Conservation (phyloP, 64 coral and sea anemone genomes). For the Dendrophyllia cribrosa region DNA sequence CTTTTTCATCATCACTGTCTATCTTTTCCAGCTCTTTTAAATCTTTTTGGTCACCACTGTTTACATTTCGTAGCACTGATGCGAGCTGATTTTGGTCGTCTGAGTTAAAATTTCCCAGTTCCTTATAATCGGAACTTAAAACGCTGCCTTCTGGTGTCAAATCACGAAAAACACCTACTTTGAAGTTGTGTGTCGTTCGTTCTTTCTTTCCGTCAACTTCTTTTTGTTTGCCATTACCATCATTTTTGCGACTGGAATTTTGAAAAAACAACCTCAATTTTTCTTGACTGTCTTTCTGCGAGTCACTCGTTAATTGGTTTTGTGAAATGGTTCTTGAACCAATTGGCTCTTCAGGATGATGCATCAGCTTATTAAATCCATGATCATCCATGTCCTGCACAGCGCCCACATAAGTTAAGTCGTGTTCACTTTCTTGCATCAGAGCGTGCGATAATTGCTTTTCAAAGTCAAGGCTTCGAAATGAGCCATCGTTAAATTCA, state of each 20-base stretch:
- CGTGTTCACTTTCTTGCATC: slow-evolving; percentile 24
- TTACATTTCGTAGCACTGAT: slow-evolving; percentile 11
- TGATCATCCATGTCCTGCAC: neutral
- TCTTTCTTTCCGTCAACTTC: neutral
- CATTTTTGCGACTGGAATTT: neutral
- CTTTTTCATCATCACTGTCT: neutral
- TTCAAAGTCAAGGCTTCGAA: slow-evolving; percentile 51
- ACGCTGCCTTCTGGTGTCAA: neutral
- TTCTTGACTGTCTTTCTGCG: neutral
- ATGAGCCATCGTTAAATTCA: slow-evolving; percentile 27
- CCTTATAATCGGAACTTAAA: slow-evolving; percentile 2
- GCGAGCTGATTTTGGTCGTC: slow-evolving; percentile 34
- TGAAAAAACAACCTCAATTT: neutral
- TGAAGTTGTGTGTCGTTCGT: neutral
- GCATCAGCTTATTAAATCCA: neutral
- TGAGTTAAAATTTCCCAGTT: slow-evolving; percentile 24
- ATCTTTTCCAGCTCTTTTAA: slow-evolving; percentile 44
- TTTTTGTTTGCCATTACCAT: neutral
- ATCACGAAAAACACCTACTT: neutral
- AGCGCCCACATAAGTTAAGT: neutral
- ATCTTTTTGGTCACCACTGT: slow-evolving; percentile 32
- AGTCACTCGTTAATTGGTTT: neutral
- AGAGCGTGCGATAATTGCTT: slow-evolving; percentile 13
- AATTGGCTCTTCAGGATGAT: neutral
- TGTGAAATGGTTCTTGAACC: neutral